Base-by-base conservation (phyloP, 2,113 vertebrate genomes). In the Lophura nycthemera region DNA sequence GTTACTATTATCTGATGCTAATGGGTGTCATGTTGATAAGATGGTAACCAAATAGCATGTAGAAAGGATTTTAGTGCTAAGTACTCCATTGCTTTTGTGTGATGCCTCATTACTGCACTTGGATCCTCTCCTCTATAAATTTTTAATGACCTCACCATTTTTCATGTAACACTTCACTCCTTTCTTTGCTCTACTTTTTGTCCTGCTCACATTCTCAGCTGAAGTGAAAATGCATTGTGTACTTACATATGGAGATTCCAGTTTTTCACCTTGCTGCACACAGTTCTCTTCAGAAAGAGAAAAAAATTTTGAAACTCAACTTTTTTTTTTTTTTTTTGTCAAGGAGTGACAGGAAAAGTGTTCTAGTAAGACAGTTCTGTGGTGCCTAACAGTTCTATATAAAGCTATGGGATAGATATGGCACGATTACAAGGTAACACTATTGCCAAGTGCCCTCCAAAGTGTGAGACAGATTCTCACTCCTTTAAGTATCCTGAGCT, bases 1-100 rank as follows among this genome's bases (percentile, higher is more conserved):
- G 98, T 97, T 98, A 95, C 96, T 97, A 97, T 97, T 95, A 97
- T 97, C 95, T 96, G 98, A 73, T 94, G 81, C 97, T 98, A 98
- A 98, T 98, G 98, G 98, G 97, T 98, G 97, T 97, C 81, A 80
- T 92, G 97, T 98, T 98, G 98, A 98, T 98, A 97, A 97, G 97
- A 96, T 95, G 89, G 98, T 98, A 98, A 98, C 97, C 93, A 94
- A 98, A 98, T 98, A 98, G 96, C 96, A 75, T 89, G 90, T 79
- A 61, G 84, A 97, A 84, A 95, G 91, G 95, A 90, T 98, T 98
- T 98, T 97, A 98, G 98, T 96, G 98, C 98, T 98, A 98, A 98
- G 98, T 97, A 97, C 97, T 98, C 97, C 95, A 96, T 75, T 94
- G 95, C 87, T 95, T 90, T 96, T 92, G 90, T 88, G 95, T 88